These are phyloP conservation scores for Eupsilia transversa DNA, from an alignment of 2,888 invertebrate species.

Conservation along the genomic window DNA sequence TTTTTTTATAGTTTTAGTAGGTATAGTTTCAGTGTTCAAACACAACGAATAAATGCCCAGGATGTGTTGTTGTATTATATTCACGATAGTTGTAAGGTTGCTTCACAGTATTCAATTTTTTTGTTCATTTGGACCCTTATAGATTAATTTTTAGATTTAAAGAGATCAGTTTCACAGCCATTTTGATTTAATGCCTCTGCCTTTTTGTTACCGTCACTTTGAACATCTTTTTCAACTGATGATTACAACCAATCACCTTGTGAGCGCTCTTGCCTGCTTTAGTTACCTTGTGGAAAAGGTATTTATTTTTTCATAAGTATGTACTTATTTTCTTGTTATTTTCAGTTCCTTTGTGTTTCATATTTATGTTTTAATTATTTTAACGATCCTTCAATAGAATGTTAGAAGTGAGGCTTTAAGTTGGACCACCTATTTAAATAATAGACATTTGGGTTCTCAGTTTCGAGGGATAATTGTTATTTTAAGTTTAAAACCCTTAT, in stretches of 20 bases:
- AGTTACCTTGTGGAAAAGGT: slow-evolving; percentile 79
- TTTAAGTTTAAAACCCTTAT: slow-evolving; percentile 24
- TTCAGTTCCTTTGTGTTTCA: slow-evolving; percentile 46
- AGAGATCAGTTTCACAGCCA: slow-evolving; percentile 72
- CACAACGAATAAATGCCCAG: slow-evolving; percentile 83
- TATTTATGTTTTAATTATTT: slow-evolving; percentile 68
- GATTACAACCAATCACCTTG: slow-evolving; percentile 68
- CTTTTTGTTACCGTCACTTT: slow-evolving; percentile 70
- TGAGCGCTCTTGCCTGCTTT: slow-evolving; percentile 84
- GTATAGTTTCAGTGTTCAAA: slow-evolving; percentile 79
- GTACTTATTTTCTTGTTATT: slow-evolving; percentile 73
- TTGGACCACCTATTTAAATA: slow-evolving; percentile 80
- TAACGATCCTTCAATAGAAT: slow-evolving; percentile 71
- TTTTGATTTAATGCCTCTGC: slow-evolving; percentile 80
- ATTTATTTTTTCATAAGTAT: slow-evolving; percentile 73
- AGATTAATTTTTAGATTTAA: slow-evolving; percentile 73
- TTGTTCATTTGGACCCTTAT: slow-evolving; percentile 70
- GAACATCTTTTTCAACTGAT: slow-evolving; percentile 59
- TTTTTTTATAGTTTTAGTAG: slow-evolving; percentile 70
- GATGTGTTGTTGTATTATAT: slow-evolving; percentile 80
- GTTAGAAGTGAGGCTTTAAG: slow-evolving; percentile 79
- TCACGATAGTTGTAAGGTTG: slow-evolving; percentile 79
- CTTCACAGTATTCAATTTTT: slow-evolving; percentile 81
- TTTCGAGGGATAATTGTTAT: slow-evolving; percentile 66
- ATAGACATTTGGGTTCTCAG: slow-evolving; percentile 66